Evolutionary conservation across 1,140 invertebrate species (phyloP), one percentile per base, ranked within the genome.

Genomic region (Tachypleus tridentatus): DNA sequence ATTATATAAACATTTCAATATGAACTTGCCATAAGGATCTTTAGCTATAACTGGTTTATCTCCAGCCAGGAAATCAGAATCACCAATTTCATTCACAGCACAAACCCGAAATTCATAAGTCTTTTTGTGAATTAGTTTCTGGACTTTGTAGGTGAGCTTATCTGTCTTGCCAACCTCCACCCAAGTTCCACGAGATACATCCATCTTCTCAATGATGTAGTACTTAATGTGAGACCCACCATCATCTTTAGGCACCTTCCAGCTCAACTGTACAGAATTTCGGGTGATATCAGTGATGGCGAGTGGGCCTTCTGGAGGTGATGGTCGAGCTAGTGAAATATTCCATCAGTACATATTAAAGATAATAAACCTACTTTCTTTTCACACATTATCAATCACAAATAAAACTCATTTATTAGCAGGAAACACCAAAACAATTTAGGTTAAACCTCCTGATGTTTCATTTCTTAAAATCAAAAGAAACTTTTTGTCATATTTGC

Each of bases 131-230:
- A 93, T 85, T 6, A 99, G 80, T 71, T 90, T 82, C 6, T 82
- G 85, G 0, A 97, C 87, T 73, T 94, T 86, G 72, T 90, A 87
- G 48, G 85, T 87, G 4, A 92, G 82, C 68, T 85, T 83, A 65
- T 85, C 88, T 67, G 87, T 86, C 85, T 90, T 91, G 53, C 90
- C 90, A 71, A 90, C 92, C 76, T 95, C 91, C 11, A 89, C 87
- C 97, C 96, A 98, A 4, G 91, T 93, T 62, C 93, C 94, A 67
- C 93, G 82, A 3, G 90, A 87, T 1, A 93, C 82, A 73, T 98
- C 96, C 91, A 97, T 97, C 79, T 98, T 98, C 76, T 99, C 95
- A 64, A 98, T 84, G 51, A 97, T 81, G 73, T 98, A 99, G 75
- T 97, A 92, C n/a, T 93, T 78, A 73, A 97, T 95, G 9, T 93